Conservation (phyloP, 2,113 vertebrate genomes). For the Neolamprologus cancellatus region DNA sequence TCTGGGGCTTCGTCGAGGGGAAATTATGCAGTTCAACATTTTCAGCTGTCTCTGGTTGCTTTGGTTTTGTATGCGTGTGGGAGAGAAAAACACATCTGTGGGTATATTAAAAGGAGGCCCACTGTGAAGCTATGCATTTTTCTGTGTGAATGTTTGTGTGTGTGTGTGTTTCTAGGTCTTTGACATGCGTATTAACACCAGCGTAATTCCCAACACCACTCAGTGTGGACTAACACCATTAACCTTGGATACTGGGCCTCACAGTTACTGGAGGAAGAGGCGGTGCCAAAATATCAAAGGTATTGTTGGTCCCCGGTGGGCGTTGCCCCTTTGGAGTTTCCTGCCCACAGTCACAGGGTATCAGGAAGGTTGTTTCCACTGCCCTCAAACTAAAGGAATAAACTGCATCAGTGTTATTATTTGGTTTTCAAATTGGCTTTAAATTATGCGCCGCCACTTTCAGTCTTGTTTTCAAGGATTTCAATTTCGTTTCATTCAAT, state of each 20-base stretch:
- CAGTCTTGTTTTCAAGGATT: neutral
- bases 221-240: constrained; percentile 39
- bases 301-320: neutral
- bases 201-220: constrained; percentile 42
- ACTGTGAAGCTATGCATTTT: neutral
- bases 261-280: neutral
- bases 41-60: neutral
- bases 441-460: neutral
- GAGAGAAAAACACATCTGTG: neutral
- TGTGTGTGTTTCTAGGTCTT: neutral
- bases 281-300: neutral
- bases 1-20: neutral
- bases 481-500: neutral
- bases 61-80: neutral
- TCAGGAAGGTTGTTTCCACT: neutral
- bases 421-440: neutral
- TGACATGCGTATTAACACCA: neutral
- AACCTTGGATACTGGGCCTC: constrained; percentile 35
- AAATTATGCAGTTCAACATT: neutral
- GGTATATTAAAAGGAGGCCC: neutral
- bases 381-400: neutral
- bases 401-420: neutral
- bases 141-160: neutral
- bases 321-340: neutral
- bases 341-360: neutral